Evolutionary conservation across 2,888 invertebrate species (phyloP), one percentile per base, ranked within the genome.

Genomic region (Colostygia pectinataria): DNA sequence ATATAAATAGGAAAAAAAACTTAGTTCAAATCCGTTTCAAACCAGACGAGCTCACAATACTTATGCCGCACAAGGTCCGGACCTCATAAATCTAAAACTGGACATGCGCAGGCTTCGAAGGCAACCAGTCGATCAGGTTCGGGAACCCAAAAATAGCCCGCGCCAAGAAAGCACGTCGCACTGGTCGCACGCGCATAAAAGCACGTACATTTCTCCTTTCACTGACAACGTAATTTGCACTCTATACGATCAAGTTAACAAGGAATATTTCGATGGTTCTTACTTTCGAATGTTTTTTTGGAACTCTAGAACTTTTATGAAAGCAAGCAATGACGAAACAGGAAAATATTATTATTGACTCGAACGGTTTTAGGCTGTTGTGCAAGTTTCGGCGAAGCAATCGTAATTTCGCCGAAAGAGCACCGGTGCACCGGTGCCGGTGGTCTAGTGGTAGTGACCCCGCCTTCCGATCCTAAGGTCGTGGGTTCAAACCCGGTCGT

Each of bases 181-280:
- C n/a, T n/a, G 83, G 83, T 84, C 70, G 73, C 63, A 66, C 69
- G 74, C 68, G 72, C 74, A 66, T 57, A 59, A 59, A 60, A 55
- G 66, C 77, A 77, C 71, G 77, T 74, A 74, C 82, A 82, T 86
- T 85, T 86, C 86, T 80, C 84, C 81, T 83, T 77, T 77, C 74
- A 74, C 74, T 71, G 54, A 59, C 72, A 77, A 63, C 55, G 74
- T 65, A 75, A 73, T 75, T 66, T 83, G 67, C 58, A 76, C 78
- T 66, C 71, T 77, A 71, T 56, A 33, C 9, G 37, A 44, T 51
- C 29, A 52, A 6, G 15, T 23, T 41, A 61, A 58, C 31, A 59
- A 29, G 41, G 53, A 32, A 59, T 61, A 68, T 71, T 73, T 41
- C 53, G 45, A 38, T 61, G 55, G 6, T 6, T 20, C 4, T 20